Conservation (phyloP, 1,140 invertebrate species). For the Halictus rubicundus region DNA sequence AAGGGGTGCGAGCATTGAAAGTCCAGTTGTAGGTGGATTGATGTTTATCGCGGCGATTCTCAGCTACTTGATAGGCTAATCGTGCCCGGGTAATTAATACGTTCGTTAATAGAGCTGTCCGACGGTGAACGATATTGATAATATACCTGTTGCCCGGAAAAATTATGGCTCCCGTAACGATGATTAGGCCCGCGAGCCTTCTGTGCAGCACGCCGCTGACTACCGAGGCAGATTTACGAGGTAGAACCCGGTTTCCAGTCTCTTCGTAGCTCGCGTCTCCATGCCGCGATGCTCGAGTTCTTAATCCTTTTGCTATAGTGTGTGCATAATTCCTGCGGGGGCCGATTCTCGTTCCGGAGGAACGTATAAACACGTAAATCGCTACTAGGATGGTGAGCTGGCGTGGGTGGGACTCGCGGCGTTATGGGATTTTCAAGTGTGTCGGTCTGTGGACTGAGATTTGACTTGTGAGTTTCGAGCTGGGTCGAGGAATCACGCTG, state of each 20-base stretch:
- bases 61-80: conserved; percentile 22
- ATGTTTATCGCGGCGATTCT: conserved; percentile 22
- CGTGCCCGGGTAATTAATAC: conserved; percentile 36
- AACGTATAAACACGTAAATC: no score
- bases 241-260: neutral
- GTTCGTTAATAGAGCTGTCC: conserved; percentile 31
- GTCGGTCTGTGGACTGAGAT: no score
- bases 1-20: no score
- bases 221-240: conserved; percentile 37
- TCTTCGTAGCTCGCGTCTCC: neutral
- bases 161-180: conserved; percentile 24
- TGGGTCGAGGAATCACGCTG: no score
- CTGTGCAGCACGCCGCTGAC: neutral
- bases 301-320: no score
- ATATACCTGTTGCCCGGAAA: conserved; percentile 43
- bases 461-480: no score
- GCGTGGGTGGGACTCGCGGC: no score
- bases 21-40: neutral
- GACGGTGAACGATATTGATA: conserved; percentile 41
- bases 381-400: no score
- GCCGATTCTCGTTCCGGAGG: no score
- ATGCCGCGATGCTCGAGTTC: no score
- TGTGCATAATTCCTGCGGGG: no score
- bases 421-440: no score
- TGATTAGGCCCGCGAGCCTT: conserved; percentile 13